A percentile compares a stretch with the other conserved stretches of the same genome.
phyloP scores from a whole-genome alignment of 2,113 vertebrate species.

The Nestor notabilis region DNA sequence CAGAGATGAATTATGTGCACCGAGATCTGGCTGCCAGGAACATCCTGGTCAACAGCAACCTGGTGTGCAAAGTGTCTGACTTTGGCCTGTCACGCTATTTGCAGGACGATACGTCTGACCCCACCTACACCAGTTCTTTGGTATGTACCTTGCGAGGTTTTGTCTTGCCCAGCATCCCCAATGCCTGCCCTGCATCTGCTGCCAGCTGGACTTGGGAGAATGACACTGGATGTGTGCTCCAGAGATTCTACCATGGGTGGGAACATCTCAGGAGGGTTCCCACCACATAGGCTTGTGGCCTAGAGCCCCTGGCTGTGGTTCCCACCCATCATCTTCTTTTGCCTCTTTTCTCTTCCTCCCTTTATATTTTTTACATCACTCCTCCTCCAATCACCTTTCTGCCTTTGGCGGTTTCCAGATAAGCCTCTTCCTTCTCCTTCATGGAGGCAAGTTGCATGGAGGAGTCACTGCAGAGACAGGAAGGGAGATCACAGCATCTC shows the following conservation, averaged over 20 bases:
- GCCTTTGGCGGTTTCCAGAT: neutral
- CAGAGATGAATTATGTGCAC: constrained; percentile 98
- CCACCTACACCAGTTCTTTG: constrained; percentile 97
- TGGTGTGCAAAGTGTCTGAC: constrained; percentile 98
- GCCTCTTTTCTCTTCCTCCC: neutral
- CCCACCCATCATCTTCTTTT: neutral
- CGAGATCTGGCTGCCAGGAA: constrained; percentile 96
- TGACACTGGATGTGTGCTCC: neutral
- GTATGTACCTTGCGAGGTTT: constrained; percentile 64
- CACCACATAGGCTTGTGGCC: rapidly evolving
- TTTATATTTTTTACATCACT: neutral
- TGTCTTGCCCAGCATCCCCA: neutral
- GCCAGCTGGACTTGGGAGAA: neutral
- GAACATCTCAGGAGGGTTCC: neutral
- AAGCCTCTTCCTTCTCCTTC: neutral
- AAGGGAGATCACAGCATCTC: neutral
- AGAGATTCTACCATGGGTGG: neutral
- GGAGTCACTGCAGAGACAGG: neutral
- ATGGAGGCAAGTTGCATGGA: neutral
- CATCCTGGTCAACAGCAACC: constrained; percentile 97
- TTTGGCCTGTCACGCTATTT: constrained; percentile 97
- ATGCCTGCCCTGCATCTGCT: neutral
- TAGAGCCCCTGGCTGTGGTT: neutral
- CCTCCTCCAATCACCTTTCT: neutral
- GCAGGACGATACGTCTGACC: constrained; percentile 95